A percentile compares a stretch with the other conserved stretches of the same genome.
These are phyloP conservation scores for Athrips mouffetella DNA, from an alignment of 2,888 invertebrate species.

Conservation along the genomic window DNA sequence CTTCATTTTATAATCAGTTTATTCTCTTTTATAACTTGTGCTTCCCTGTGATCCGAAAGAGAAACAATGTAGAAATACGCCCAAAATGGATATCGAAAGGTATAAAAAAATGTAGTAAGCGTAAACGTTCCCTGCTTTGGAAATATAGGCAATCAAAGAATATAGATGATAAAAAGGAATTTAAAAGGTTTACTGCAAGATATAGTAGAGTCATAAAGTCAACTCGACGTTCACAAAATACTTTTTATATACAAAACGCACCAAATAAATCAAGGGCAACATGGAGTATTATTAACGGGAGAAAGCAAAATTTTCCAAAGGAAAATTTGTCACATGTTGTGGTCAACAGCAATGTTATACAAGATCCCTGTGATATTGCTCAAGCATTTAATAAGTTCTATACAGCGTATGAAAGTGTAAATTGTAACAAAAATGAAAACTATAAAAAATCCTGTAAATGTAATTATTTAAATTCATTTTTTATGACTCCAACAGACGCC, in stretches of 20 bases:
- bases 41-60: neutral
- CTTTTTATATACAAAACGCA: neutral
- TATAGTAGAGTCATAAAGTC: neutral
- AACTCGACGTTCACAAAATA: neutral
- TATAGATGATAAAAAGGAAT: neutral
- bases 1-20: neutral
- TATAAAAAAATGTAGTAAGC: constrained; percentile 4
- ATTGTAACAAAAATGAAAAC: neutral
- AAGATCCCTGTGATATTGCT: neutral
- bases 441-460: neutral
- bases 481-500: neutral
- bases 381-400: neutral
- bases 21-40: neutral
- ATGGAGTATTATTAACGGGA: neutral
- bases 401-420: neutral
- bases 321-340: neutral
- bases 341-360: neutral
- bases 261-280: neutral
- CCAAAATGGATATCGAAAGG: constrained; percentile 4
- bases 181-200: neutral
- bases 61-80: neutral
- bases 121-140: neutral
- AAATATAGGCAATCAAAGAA: neutral
- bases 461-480: neutral
- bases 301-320: neutral